Conservation (phyloP, 2,888 invertebrate genomes). For the Agrilus cyanescens region DNA sequence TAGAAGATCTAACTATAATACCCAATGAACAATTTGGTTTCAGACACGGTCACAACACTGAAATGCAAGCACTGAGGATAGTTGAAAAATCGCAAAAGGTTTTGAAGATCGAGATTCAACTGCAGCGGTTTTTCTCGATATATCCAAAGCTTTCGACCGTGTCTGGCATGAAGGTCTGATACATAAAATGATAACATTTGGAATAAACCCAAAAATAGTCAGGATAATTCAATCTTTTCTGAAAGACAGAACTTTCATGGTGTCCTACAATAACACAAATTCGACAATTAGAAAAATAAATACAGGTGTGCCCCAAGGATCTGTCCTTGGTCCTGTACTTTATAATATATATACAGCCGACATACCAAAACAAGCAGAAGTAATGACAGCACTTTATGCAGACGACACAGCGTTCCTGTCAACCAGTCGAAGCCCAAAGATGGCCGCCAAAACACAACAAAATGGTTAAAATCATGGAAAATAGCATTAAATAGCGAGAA, state of each 20-base stretch:
- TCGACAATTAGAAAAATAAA: slow-evolving; percentile 2
- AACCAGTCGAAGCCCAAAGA: not conserved
- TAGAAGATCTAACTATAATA: too few relatives aligned
- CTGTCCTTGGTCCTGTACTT: slow-evolving; percentile 11
- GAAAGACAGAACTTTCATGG: slow-evolving; percentile 3
- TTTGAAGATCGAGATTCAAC: too few relatives aligned
- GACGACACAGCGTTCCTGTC: slow-evolving; percentile 6
- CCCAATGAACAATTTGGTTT: too few relatives aligned
- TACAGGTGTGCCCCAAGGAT: slow-evolving; percentile 15
- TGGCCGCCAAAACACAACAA: not conserved
- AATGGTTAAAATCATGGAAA: slow-evolving; percentile 5
- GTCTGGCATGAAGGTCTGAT: too few relatives aligned
- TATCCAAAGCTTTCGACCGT: too few relatives aligned
- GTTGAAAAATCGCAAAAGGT: too few relatives aligned
- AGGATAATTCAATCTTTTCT: slow-evolving; percentile 5
- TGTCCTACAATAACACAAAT: not conserved
- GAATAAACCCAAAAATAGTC: not conserved
- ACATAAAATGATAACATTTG: too few relatives aligned
- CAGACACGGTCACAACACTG: too few relatives aligned
- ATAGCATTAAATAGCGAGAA: slow-evolving; percentile 3
- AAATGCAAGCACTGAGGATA: too few relatives aligned
- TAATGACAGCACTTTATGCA: slow-evolving; percentile 1
- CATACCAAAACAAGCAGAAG: not conserved
- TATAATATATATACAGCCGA: slow-evolving; percentile 8
- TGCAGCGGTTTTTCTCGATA: too few relatives aligned